Base-by-base conservation (phyloP, 2,888 invertebrate genomes). In the Salpingus planirostris region DNA sequence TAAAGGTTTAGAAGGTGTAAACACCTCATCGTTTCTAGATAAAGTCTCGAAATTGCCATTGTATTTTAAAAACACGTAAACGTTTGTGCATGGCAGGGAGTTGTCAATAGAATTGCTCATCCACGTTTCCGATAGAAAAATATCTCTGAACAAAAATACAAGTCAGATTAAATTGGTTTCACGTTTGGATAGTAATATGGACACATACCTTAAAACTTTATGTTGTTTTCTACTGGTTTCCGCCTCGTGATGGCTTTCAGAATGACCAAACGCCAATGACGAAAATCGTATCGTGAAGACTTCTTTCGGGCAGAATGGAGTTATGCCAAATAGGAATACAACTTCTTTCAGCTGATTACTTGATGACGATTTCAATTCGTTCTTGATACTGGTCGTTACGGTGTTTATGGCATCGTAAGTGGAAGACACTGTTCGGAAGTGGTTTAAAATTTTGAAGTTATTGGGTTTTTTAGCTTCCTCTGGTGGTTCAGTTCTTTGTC, bases 1-100 rank as follows among this genome's bases (percentile, higher is more conserved):
- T 21, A 56, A 46, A 11, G 57, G 49, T 45, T 47, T 48, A 51
- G 33, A 59, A 7, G 46, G 47, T 48, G 54, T 65, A 67, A 49
- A 71, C 60, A 59, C 67, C 66, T 39, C 40, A 24, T 38, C 43
- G 22, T 11, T 15, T 23, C 27, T 13, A 14, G 33, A 26, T 11
- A 8, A 15, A 8, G 15, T 14, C 15, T 4, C 25, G 10, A 15
- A 34, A 12, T 26, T 13, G 27, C 29, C 54, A 14, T 46, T 50
- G 22, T 55, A 21, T 11, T 27, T 27, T 13, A 35, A 18, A 31
- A 48, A 54, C 14, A 58, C 29, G 33, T 47, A 54, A 11, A 45
- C 50, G 38, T 57, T 55, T n/a, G 54, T 53, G 26, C 53, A 55
- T 8, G 44, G 11, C 24, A 44, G 28, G 2, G 49, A 38, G 15